Base-by-base conservation (phyloP, 2,888 invertebrate genomes). In the Mechanitis messenoides region DNA sequence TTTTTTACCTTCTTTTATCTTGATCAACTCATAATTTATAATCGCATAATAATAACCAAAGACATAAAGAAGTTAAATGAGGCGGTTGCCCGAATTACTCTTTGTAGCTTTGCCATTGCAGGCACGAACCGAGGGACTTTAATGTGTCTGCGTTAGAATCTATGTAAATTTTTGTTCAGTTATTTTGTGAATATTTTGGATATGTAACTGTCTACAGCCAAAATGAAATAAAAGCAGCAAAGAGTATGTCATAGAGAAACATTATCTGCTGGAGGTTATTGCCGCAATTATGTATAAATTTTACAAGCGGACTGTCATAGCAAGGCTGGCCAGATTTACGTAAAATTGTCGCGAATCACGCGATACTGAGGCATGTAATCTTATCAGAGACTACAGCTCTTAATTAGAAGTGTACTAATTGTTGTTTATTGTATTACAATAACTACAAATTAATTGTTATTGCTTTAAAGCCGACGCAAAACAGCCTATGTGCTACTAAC, bases 321-420 rank as follows among this genome's bases (percentile, higher is more conserved):
- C 63, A 62, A 66, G 63, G 69, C 71, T 74, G 74, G 70, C 71
- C 74, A 72, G 76, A 81, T 81, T 82, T 78, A 69, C 69, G 70
- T 71, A 71, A 79, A 83, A 85, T 73, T 77, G 75, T 76, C 71
- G 66, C 61, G 67, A 68, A 74, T 73, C 86, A 87, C 86, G 87
- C 86, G 67, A 86, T 74, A 65, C 66, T 66, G 68, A 58, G 47
- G 62, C 56, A 82, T 83, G 83, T 84, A 85, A 83, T 78, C 80
- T 84, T 86, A 86, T 86, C 86, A 79, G 72, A 74, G 77, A 75
- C 78, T 80, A 79, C 76, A 77, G 72, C 75, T 76, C 42, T 81
- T 84, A 85, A 86, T 86, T 84, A 86, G 77, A 74, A 69, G 71
- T 73, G 72, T 73, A 74, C 77, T 83, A 81, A 83, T 83, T 81